Evolutionary conservation across 2,888 invertebrate genomes (phyloP).

Genomic region (Nephrotoma guestfalica): DNA sequence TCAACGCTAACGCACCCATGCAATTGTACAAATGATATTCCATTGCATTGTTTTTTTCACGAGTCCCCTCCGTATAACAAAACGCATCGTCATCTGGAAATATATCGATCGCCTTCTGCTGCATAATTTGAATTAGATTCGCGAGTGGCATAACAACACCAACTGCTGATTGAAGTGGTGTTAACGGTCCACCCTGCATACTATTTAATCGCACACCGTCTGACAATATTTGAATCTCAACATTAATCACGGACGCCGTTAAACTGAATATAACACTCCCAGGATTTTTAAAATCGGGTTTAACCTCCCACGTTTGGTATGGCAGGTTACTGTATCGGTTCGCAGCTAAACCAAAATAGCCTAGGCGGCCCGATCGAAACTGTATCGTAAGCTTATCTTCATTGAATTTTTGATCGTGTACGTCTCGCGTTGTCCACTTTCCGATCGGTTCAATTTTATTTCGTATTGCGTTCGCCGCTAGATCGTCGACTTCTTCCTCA

Average conservation of each 20-base stretch:
- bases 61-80: conserved; percentile 50
- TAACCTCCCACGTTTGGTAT: conserved; percentile 74
- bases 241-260: conserved; percentile 40
- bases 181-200: conserved; percentile 28
- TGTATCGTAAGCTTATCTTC: conserved; percentile 68
- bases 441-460: conserved; percentile 16
- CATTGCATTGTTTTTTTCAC: conserved; percentile 54
- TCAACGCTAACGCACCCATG: conserved; percentile 56
- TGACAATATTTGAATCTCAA: conserved; percentile 38
- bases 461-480: neutral
- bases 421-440: conserved; percentile 55
- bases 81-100: conserved; percentile 69
- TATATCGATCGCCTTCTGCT: conserved; percentile 60
- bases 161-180: conserved; percentile 25
- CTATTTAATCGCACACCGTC: conserved; percentile 27
- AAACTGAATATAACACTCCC: conserved; percentile 34
- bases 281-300: conserved; percentile 42
- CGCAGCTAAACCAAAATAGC: conserved; percentile 57
- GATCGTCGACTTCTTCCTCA: conserved; percentile 2
- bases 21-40: conserved; percentile 65
- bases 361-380: conserved; percentile 57
- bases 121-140: conserved; percentile 27
- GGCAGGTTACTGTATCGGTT: conserved; percentile 66
- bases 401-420: conserved; percentile 68
- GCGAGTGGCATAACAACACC: conserved; percentile 23